These are phyloP conservation scores for Colistium nudipinnis DNA, from an alignment of 2,113 vertebrate genomes.

Conservation along the genomic window DNA sequence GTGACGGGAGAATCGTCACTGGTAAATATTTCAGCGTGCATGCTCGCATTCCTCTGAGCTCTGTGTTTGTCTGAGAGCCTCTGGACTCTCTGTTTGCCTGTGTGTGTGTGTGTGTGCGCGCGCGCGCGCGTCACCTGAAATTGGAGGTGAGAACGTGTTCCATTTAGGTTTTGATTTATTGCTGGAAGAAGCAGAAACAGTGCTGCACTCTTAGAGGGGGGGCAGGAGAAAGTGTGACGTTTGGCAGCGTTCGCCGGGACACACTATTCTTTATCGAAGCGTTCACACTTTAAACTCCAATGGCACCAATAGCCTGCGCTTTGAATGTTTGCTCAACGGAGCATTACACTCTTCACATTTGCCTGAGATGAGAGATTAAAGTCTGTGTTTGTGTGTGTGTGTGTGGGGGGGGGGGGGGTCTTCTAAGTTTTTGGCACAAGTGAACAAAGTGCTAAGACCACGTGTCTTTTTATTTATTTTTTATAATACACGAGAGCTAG, in stretches of 20 bases:
- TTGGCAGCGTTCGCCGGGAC: conserved; percentile 66
- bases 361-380: too few relatives aligned
- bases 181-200: conserved; percentile 74
- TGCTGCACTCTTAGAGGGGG: conserved; percentile 60
- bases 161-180: conserved; percentile 80
- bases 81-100: too few relatives aligned
- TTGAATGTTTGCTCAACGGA: conserved; percentile 22
- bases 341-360: too few relatives aligned
- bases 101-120: background rate
- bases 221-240: conserved; percentile 66
- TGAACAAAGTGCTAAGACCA: too few relatives aligned
- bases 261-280: conserved; percentile 61
- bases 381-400: too few relatives aligned
- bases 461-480: too few relatives aligned
- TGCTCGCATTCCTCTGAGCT: conserved; percentile 5
- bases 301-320: conserved; percentile 23
- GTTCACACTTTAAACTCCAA: conserved; percentile 47
- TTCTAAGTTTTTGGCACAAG: too few relatives aligned
- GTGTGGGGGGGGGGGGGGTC: too few relatives aligned
- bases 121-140: conserved; percentile 45
- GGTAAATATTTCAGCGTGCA: conserved; percentile 1
- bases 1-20: background rate
- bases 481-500: too few relatives aligned
- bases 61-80: conserved; percentile 31
- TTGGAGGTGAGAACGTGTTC: conserved; percentile 53